These are phyloP conservation scores for Folsomia candida DNA, from an alignment of 2,888 invertebrate genomes.

Conservation along the genomic window DNA sequence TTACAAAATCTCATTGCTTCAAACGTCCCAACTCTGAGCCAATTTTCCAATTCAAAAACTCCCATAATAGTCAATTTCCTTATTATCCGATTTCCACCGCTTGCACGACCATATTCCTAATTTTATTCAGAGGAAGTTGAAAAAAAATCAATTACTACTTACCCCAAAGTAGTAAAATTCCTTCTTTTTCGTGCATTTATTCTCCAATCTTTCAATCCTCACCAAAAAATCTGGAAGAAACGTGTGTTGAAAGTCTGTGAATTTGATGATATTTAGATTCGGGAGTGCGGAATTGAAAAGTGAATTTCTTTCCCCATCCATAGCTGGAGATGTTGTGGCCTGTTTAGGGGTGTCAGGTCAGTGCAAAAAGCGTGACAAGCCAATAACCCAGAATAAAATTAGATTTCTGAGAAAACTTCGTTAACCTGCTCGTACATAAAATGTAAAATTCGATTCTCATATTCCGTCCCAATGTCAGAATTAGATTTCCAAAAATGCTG, in stretches of 20 bases:
- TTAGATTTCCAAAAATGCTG: background rate
- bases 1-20: too few species aligned
- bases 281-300: conserved; percentile 57
- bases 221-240: background rate
- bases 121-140: background rate
- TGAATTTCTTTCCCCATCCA: conserved; percentile 57
- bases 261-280: conserved; percentile 52
- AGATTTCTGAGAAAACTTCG: too few species aligned
- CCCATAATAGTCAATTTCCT: too few species aligned
- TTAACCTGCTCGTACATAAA: too few species aligned
- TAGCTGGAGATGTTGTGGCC: conserved; percentile 57
- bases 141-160: background rate
- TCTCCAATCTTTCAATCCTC: background rate
- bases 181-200: background rate
- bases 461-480: background rate
- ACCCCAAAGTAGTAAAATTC: background rate
- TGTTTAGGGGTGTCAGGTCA: conserved; percentile 57
- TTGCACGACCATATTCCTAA: too few species aligned
- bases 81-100: too few species aligned
- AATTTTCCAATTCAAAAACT: too few species aligned
- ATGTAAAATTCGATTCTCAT: too few species aligned
- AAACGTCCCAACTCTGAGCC: too few species aligned
- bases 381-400: too few species aligned
- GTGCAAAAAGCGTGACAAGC: background rate
- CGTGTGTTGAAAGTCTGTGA: background rate